These are phyloP conservation scores for Stichopus horrens DNA, from an alignment of 53 echinoderm and acorn worm species.

Conservation along the genomic window DNA sequence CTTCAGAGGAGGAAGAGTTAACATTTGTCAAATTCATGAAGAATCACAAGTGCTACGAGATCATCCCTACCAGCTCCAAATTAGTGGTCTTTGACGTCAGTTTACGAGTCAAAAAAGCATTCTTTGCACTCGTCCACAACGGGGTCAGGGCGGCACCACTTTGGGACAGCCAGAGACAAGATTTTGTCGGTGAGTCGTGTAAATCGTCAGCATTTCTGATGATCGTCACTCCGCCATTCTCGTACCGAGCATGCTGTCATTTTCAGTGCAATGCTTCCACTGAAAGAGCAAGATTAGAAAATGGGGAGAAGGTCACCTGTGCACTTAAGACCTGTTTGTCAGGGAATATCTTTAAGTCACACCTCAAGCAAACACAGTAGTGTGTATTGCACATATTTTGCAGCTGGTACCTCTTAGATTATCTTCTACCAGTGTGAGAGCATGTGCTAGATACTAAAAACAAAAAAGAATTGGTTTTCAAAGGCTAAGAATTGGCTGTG, in stretches of 20 bases:
- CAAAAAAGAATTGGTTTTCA: too few species aligned
- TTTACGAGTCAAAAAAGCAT: slow-evolving; percentile 95
- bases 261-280: neutral
- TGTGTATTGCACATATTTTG: too few species aligned
- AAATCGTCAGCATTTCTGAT: neutral
- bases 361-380: neutral
- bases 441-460: too few species aligned
- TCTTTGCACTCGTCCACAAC: slow-evolving; percentile 97
- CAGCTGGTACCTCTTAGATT: too few species aligned
- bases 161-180: slow-evolving; percentile 94
- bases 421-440: too few species aligned
- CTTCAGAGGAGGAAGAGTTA: slow-evolving; percentile 80
- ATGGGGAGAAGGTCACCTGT: too few species aligned
- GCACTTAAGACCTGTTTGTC: too few species aligned
- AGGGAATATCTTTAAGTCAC: neutral
- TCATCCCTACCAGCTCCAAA: slow-evolving; percentile 97
- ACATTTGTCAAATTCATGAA: slow-evolving; percentile 98
- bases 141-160: slow-evolving; percentile 96
- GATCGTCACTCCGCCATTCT: too few species aligned
- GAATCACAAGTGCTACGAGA: slow-evolving; percentile 97
- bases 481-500: too few species aligned
- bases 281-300: neutral
- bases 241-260: too few species aligned
- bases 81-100: slow-evolving; percentile 92
- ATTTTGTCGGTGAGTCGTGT: slow-evolving; percentile 78